Evolutionary conservation across 2,113 vertebrate genomes (phyloP).

Genomic region (Eclectus roratus): DNA sequence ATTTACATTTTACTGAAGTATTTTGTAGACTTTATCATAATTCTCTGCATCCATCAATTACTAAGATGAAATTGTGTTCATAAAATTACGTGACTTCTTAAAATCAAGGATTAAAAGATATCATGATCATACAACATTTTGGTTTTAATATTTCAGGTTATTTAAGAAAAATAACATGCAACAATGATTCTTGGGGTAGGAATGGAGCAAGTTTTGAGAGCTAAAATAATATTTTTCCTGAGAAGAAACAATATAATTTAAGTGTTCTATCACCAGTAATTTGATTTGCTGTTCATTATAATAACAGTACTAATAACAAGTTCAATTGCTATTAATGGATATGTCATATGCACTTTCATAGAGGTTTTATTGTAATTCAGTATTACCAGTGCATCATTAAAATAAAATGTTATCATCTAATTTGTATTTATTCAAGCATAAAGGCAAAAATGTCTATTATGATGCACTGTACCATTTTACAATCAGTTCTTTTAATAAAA

Average conservation of each 20-base stretch:
- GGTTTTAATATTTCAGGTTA: neutral
- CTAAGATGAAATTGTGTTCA: neutral
- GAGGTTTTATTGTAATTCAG: slow-evolving; percentile 54
- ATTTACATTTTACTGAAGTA: neutral
- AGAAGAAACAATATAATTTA: slow-evolving; percentile 11
- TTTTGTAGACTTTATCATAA: neutral
- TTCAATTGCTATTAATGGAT: slow-evolving; percentile 57
- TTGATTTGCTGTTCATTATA: slow-evolving; percentile 45
- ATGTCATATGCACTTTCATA: slow-evolving; percentile 31
- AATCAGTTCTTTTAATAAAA: neutral
- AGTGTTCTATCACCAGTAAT: slow-evolving; percentile 35
- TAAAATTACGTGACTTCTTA: neutral
- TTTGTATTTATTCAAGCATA: slow-evolving; percentile 54
- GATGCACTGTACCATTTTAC: neutral
- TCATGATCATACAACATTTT: neutral
- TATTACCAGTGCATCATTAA: slow-evolving; percentile 53
- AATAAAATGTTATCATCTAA: slow-evolving; percentile 51
- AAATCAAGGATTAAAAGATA: neutral
- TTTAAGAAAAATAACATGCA: neutral
- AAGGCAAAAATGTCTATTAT: neutral
- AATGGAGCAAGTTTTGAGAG: neutral
- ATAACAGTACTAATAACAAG: slow-evolving; percentile 63
- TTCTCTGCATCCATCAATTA: neutral
- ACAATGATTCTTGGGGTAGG: neutral
- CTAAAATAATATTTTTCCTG: slow-evolving; percentile 3